A percentile compares a stretch with the other conserved stretches of the same genome.
Conservation (phyloP, 2,797 vertebrate genomes). For the Acanthornis magna region DNA sequence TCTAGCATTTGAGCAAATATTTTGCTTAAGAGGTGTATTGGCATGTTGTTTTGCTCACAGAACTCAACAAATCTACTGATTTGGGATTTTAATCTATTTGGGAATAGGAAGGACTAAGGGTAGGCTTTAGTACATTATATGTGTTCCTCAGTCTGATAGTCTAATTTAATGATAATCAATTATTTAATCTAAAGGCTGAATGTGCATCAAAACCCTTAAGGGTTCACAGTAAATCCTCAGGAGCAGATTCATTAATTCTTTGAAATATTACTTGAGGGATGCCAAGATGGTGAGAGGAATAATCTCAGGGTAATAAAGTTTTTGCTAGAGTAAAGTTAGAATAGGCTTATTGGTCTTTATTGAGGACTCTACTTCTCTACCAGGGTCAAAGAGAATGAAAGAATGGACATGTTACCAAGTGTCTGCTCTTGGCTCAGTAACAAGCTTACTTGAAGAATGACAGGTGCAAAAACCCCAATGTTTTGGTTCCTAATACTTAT, state of each 20-base stretch:
- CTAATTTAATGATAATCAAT: not conserved
- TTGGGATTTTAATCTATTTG: not conserved
- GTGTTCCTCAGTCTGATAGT: not conserved
- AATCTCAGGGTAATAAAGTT: not conserved
- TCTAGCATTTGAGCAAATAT: not conserved
- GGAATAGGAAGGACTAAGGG: not conserved
- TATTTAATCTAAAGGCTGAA: not conserved
- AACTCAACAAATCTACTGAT: not conserved
- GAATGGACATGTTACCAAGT: not conserved
- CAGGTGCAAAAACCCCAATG: fast-evolving
- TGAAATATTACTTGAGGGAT: not conserved
- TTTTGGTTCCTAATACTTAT: not conserved
- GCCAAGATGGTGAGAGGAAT: not conserved
- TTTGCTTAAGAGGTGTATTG: not conserved
- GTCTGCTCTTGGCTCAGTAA: not conserved
- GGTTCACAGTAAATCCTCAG: not conserved
- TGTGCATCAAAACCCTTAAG: not conserved
- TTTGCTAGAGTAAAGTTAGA: not conserved
- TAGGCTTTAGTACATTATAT: not conserved
- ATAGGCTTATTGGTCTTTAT: not conserved
- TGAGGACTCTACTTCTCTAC: not conserved
- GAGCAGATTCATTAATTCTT: not conserved
- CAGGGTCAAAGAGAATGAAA: not conserved
- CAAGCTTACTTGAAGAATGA: not conserved
- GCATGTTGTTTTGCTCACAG: not conserved